These are phyloP conservation scores for Phrynocephalus versicolor DNA, from an alignment of 2,113 vertebrate species.

Conservation along the genomic window DNA sequence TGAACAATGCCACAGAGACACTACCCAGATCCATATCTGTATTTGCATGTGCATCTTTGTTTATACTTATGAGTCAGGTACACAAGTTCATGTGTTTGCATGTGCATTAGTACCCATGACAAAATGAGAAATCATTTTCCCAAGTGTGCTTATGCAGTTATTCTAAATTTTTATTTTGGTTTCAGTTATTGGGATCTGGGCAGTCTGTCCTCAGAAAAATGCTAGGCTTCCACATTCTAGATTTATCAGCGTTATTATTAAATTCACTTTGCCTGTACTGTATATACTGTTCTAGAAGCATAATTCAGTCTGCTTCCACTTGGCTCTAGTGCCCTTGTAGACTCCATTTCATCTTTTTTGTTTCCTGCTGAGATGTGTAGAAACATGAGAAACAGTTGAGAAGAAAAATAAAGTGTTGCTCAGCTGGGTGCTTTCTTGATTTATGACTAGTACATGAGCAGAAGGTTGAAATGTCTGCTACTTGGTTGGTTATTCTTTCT, in stretches of 20 bases:
- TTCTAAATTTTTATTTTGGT: background rate
- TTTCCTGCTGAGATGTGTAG: constrained; percentile 22
- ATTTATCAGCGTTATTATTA: background rate
- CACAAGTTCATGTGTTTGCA: background rate
- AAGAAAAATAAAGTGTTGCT: constrained; percentile 10
- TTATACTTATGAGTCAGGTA: background rate
- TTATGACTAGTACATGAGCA: constrained; percentile 2
- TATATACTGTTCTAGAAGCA: background rate
- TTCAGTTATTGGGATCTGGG: background rate
- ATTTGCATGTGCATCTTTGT: background rate
- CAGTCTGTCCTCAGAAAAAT: background rate
- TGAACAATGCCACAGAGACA: background rate
- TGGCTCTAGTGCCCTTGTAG: background rate
- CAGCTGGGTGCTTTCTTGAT: background rate
- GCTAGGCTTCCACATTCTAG: background rate
- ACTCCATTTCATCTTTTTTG: constrained; percentile 23
- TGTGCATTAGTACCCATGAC: background rate
- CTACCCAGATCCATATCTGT: background rate
- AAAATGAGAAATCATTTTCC: background rate
- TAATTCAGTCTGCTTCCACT: background rate
- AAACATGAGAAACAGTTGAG: background rate
- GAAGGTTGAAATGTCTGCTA: background rate
- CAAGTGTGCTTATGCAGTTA: background rate
- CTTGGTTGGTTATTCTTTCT: constrained; percentile 1
- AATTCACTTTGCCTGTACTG: constrained; percentile 10